Conservation (phyloP, 2,113 vertebrate species). For the Aegotheles bennettii region DNA sequence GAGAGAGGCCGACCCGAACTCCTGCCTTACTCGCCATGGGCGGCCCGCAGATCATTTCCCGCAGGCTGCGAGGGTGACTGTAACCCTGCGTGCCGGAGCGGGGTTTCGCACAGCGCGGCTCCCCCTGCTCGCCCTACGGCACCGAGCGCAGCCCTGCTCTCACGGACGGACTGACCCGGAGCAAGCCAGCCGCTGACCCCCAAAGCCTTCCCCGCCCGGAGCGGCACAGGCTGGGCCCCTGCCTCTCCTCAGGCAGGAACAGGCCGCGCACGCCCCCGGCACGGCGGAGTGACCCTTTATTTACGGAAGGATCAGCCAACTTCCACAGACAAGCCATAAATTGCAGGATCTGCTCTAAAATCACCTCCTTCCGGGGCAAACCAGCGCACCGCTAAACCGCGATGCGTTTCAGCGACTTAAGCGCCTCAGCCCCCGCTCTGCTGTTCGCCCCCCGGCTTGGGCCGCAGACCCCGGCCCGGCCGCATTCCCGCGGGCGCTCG, state of each 20-base stretch:
- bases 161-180: neutral
- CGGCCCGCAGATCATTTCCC: neutral
- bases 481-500: fast-evolving
- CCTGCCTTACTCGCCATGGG: neutral
- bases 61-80: neutral
- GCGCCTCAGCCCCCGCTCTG: fast-evolving
- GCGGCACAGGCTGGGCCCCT: too few relatives aligned
- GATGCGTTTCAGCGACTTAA: fast-evolving
- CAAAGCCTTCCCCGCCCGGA: neutral
- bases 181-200: too few relatives aligned
- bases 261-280: too few relatives aligned
- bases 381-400: neutral
- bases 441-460: fast-evolving
- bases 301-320: neutral
- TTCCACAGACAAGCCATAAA: neutral
- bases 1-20: neutral
- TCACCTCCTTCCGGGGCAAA: too few relatives aligned
- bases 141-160: neutral
- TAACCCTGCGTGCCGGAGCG: too few relatives aligned
- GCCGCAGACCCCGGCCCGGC: neutral
- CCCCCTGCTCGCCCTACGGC: too few relatives aligned
- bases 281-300: fast-evolving
- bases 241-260: fast-evolving
- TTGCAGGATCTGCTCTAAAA: neutral
- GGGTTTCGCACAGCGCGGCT: too few relatives aligned